These are phyloP conservation scores for Peromyscus nudipes DNA, from an alignment of 2,797 vertebrate genomes.

Conservation along the genomic window DNA sequence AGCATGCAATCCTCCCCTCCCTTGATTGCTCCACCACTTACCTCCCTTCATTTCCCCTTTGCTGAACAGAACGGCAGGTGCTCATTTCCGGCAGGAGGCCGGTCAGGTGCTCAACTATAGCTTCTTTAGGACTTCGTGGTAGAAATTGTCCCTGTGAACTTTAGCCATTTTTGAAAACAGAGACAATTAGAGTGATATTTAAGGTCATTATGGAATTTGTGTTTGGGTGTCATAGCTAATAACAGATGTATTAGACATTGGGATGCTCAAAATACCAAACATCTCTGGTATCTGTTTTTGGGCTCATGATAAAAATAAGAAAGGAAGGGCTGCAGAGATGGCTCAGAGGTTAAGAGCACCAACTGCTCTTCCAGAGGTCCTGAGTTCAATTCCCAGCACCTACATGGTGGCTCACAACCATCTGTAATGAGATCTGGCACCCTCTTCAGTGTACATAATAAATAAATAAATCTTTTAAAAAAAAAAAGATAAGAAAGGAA, in stretches of 20 bases:
- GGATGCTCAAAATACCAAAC: neutral
- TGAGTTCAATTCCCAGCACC: no score
- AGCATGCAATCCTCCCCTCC: accelerated
- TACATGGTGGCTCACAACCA: no score
- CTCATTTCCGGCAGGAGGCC: neutral
- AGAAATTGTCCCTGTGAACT: neutral
- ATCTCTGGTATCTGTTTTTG: neutral
- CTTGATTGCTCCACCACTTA: neutral
- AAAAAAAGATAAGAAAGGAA: neutral
- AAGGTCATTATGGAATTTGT: neutral
- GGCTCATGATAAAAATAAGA: neutral
- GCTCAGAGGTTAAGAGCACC: no score
- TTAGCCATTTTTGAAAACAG: neutral
- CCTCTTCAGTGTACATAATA: no score
- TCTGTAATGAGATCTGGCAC: no score
- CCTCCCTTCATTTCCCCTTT: neutral
- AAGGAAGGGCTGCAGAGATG: neutral
- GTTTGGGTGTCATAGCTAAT: neutral
- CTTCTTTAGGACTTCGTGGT: neutral
- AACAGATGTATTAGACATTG: neutral
- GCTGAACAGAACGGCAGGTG: neutral
- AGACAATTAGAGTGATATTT: neutral
- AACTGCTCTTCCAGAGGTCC: no score
- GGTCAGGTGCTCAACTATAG: neutral
- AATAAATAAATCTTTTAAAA: no score